Evolutionary conservation across 2,888 invertebrate species (phyloP), one percentile per base, ranked within the genome.

Genomic region (Plebejus anna): DNA sequence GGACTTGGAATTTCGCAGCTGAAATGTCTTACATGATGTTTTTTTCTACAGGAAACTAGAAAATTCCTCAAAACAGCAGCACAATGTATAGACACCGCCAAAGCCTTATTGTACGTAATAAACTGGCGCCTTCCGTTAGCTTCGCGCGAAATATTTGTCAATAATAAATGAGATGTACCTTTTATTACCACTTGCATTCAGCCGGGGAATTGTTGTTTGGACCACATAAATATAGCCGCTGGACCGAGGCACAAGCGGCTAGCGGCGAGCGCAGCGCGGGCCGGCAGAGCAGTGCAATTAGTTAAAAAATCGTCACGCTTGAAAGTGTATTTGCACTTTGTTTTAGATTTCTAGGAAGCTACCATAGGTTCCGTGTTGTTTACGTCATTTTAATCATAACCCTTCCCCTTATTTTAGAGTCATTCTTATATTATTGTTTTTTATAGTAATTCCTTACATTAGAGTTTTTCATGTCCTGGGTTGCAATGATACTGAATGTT

Each of bases 81-180:
- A 28, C 32, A 11, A 9, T 16, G 73, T 75, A 32, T 11, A 61
- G 75, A 81, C 78, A 82, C 83, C 89, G 90, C 87, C 89, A 87
- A 89, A 89, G 89, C 84, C 78, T 76, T 79, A 81, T 87, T 87
- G 87, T 87, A 82, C 80, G 82, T 82, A 81, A 86, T 89, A 85
- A 88, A 84, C 86, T 89, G 92, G 92, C 92, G 92, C 92, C 92
- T 93, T 91, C 92, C 90, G 91, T 90, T 90, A 87, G 83, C 82
- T 81, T 81, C 84, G 84, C 85, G 90, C 90, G 91, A 92, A 92
- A 92, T 92, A 92, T 93, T 92, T 93, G 91, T 92, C 90, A 93
- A 92, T 92, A 93, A 92, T 93, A 92, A 93, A 91, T 92, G 90
- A 93, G 92, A 91, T 90, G 91, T 93, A 87, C 90, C 84, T 90